phyloP scores from a whole-genome alignment of 2,113 vertebrate genomes.

The Baryphthengus martii region DNA sequence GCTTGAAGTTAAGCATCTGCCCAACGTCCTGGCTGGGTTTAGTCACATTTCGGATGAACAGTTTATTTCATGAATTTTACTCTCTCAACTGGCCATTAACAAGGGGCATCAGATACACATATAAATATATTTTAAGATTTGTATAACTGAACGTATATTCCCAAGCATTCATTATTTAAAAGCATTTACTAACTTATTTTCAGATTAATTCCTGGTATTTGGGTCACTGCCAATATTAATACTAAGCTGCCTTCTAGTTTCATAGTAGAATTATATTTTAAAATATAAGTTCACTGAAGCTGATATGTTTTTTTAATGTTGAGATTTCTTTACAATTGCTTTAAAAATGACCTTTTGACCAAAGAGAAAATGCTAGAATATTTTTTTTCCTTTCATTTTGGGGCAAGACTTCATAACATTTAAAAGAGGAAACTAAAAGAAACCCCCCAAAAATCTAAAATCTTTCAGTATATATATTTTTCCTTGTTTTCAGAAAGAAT shows the following conservation, averaged over 20 bases:
- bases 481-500: neutral
- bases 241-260: neutral
- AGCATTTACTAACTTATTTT: neutral
- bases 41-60: neutral
- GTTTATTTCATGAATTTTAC: slow-evolving; percentile 17
- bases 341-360: slow-evolving; percentile 2
- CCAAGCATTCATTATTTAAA: slow-evolving; percentile 7
- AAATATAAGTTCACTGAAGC: neutral
- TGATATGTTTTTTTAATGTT: neutral
- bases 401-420: neutral
- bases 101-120: neutral
- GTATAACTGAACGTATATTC: neutral
- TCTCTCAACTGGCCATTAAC: neutral
- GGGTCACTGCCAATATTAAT: neutral
- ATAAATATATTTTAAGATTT: neutral
- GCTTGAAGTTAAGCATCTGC: neutral
- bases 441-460: neutral
- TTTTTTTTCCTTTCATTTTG: neutral
- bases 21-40: neutral
- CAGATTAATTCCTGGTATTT: slow-evolving; percentile 4
- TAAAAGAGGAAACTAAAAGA: neutral
- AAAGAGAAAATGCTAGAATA: neutral
- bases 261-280: neutral
- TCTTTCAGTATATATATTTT: neutral
- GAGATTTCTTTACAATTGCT: neutral